Conservation (phyloP, 2,797 vertebrate species). For the Pangasius krempfi region DNA sequence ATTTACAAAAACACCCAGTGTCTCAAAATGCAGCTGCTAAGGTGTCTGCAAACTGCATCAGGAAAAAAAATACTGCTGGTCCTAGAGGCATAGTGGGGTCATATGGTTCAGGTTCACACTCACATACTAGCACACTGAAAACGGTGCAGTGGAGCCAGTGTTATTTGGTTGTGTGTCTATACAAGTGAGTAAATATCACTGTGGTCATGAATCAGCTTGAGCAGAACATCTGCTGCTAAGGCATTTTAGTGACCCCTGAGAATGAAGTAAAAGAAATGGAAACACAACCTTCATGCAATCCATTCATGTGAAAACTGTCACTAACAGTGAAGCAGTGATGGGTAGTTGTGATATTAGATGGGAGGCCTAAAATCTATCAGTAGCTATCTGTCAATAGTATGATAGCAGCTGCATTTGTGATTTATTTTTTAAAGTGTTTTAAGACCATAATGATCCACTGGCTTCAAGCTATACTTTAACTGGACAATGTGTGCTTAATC, state of each 20-base stretch:
- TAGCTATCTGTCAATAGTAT: background rate
- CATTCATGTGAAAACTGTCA: conserved; percentile 34
- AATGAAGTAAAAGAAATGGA: conserved; percentile 36
- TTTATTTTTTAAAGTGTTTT: background rate
- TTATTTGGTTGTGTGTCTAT: conserved; percentile 34
- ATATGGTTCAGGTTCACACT: conserved; percentile 40
- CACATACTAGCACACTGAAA: background rate
- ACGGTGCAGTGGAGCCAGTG: background rate
- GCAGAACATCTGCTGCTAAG: conserved; percentile 52
- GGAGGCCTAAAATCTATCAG: background rate
- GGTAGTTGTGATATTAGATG: background rate
- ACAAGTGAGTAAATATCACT: conserved; percentile 34
- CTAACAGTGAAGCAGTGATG: background rate
- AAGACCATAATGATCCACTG: background rate
- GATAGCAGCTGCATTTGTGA: too few relatives aligned
- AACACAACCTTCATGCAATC: conserved; percentile 45
- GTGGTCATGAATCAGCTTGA: conserved; percentile 37
- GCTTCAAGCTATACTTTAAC: background rate
- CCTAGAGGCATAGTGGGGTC: conserved; percentile 39
- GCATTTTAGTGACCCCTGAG: conserved; percentile 35
- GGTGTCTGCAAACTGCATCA: conserved; percentile 38
- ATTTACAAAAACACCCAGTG: conserved; percentile 2
- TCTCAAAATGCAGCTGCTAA: conserved; percentile 6
- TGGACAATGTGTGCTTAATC: background rate
- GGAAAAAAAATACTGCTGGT: conserved; percentile 31